Evolutionary conservation across 2,113 vertebrate genomes (phyloP), one percentile per base, ranked within the genome.

Genomic region (Symphodus melops): DNA sequence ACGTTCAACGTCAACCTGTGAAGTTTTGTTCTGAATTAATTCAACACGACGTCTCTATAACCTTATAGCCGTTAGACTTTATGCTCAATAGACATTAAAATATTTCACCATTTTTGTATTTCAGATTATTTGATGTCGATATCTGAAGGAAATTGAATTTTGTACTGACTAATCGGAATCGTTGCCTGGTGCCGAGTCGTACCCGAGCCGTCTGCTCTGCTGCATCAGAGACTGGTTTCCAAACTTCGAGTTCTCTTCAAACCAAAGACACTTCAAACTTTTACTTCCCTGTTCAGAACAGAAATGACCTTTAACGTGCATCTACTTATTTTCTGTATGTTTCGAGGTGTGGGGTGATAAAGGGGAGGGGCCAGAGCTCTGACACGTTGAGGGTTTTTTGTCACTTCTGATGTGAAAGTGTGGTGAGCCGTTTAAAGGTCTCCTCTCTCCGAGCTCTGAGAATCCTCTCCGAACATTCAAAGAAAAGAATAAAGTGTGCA

Each of bases 271-370:
- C 25, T 3, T 33, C 10, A 65, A 64, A 42, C 36, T 58, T 78
- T 86, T 82, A 72, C 69, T 53, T 66, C 53, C 10, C 39, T 41
- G 3, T 41, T 84, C 28, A 33, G 28, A n/a, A n/a, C n/a, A n/a
- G n/a, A n/a, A n/a, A 94, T 77, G 91, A 95, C 92, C 86, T 94
- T 93, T 92, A 92, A 87, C 88, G 94, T 92, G 87, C 92, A 95
- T 95, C 94, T 95, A 97, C 96, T 97, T 97, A 97, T 97, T 97
- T 94, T 94, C 85, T 94, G 78, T 92, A 91, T 86, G 77, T 90
- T 91, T 84, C 89, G 71, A 73, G 84, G 81, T 65, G 79, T 60
- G 83, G 75, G 67, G 65, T 63, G 68, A 44, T 48, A 49, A 52
- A 46, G 66, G 72, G 63, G 69, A 36, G 21, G 39, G 44, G 14